These are phyloP conservation scores for Lordiphosa fenestrarum DNA, from an alignment of 2,888 invertebrate genomes.

Conservation along the genomic window DNA sequence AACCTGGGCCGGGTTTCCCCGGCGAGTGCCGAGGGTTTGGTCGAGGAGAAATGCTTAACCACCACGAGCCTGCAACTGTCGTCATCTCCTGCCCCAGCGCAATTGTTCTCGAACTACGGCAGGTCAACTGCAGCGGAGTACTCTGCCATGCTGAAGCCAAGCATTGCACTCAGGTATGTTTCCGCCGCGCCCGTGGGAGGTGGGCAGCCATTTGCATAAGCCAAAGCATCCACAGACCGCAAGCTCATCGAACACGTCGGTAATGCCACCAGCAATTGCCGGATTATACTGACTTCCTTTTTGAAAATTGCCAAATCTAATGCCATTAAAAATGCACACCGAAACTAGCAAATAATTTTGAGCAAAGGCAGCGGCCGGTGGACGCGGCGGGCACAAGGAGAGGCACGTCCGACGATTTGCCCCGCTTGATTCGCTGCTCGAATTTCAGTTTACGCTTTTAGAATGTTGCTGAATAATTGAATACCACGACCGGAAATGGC, in stretches of 20 bases:
- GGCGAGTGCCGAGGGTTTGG: neutral
- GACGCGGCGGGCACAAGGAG: neutral
- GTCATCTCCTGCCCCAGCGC: neutral
- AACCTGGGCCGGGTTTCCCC: neutral
- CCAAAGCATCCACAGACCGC: neutral
- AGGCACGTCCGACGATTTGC: conserved; percentile 1
- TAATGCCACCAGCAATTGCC: conserved; percentile 3
- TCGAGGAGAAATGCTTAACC: neutral
- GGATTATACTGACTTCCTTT: conserved; percentile 36
- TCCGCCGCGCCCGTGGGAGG: neutral
- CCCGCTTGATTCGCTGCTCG: conserved; percentile 12
- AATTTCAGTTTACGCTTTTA: conserved; percentile 34
- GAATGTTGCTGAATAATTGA: conserved; percentile 48
- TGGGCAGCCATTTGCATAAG: too few relatives aligned
- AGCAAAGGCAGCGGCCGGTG: neutral
- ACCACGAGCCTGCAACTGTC: neutral
- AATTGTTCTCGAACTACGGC: conserved; percentile 3
- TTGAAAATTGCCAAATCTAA: conserved; percentile 33
- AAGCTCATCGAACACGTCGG: conserved; percentile 2
- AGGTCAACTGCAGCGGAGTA: neutral
- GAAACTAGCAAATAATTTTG: conserved; percentile 35
- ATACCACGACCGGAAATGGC: conserved; percentile 46
- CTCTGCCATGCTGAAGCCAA: conserved; percentile 7
- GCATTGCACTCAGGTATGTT: conserved; percentile 9
- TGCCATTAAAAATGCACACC: conserved; percentile 39